Evolutionary conservation across 2,797 vertebrate species (phyloP), one percentile per base, ranked within the genome.

Genomic region (Linurgus olivaceus): DNA sequence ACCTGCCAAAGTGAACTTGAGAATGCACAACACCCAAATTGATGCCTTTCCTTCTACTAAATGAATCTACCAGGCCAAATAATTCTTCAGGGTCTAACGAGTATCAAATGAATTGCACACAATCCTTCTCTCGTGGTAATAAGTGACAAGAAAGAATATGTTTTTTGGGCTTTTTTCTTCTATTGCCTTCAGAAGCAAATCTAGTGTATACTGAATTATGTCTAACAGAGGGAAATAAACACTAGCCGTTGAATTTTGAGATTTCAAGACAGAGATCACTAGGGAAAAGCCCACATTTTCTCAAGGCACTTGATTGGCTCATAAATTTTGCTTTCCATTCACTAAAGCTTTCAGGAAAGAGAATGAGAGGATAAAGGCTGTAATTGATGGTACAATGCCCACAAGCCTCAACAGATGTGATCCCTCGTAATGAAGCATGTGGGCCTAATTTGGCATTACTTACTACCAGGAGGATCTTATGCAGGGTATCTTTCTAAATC

Each of bases 371-470:
- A 96, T 95, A 95, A 94, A 97, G 91, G 88, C 95, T 92, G 94
- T 97, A 97, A 97, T 97, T 98, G 98, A 97, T 96, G 94, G 87
- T 97, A 96, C 94, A 97, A 97, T 97, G 95, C 97, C 97, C 97
- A 97, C 96, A 97, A 97, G 97, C 98, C 96, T 97, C 97, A 97
- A 97, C 98, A 98, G 98, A 98, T 98, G 98, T 97, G 97, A 97
- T 96, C 95, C 88, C 95, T 97, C 84, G 65, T 98, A 98, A 98
- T 98, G 97, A 98, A 98, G 97, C 97, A 97, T 97, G 96, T 96
- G 97, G 98, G 98, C 93, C 96, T 97, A 97, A 98, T 98, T 98
- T 98, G 97, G 97, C 97, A 97, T 97, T 90, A 93, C 93, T 96
- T 94, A 86, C 94, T 96, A 98, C 95, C 97, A 97, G 97, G 97